Conservation (phyloP, 2,113 vertebrate species). For the Elgaria multicarinata region DNA sequence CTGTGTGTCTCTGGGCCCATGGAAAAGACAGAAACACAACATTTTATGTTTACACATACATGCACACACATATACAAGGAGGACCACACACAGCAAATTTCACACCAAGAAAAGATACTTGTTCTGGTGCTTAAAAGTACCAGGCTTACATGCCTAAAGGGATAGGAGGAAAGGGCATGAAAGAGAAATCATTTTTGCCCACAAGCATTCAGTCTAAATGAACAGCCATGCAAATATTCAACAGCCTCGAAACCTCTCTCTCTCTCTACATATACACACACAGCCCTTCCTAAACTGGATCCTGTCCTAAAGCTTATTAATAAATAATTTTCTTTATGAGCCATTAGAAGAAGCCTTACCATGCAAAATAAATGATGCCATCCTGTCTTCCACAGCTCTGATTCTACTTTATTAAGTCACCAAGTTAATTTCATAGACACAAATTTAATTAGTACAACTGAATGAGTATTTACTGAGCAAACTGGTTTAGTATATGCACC, state of each 20-base stretch:
- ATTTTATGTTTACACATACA: neutral
- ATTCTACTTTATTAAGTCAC: constrained; percentile 17
- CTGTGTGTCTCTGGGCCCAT: neutral
- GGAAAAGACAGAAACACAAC: neutral
- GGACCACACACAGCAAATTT: neutral
- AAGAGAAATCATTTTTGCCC: neutral
- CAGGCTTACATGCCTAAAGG: neutral
- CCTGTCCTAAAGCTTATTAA: neutral
- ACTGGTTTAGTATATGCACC: constrained; percentile 57
- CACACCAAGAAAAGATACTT: neutral
- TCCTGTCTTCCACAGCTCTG: neutral
- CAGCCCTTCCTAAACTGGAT: neutral
- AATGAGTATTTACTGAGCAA: constrained; percentile 72
- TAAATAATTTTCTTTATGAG: constrained; percentile 8
- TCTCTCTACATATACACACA: too few species aligned
- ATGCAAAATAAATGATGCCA: constrained; percentile 1
- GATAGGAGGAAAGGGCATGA: neutral
- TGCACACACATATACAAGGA: neutral
- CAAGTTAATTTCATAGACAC: constrained; percentile 52
- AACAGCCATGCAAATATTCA: neutral
- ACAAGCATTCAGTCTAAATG: neutral
- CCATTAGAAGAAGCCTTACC: neutral
- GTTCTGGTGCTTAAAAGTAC: neutral
- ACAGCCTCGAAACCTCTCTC: neutral
- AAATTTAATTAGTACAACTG: constrained; percentile 54